Evolutionary conservation across 1,140 invertebrate genomes (phyloP).

Genomic region (Leptestheria dahalacensis): DNA sequence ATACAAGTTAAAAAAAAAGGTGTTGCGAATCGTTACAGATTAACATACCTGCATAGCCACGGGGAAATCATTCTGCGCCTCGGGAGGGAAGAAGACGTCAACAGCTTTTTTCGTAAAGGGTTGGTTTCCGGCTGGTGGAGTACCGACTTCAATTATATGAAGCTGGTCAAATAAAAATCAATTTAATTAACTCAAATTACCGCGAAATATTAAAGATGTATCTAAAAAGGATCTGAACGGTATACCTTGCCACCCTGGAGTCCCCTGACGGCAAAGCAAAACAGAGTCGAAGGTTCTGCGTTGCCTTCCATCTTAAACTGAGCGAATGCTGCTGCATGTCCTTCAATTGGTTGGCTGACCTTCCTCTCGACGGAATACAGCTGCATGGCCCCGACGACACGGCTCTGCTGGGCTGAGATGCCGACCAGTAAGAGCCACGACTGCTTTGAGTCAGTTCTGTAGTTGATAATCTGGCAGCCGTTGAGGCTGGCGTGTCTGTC

Average conservation of each 20-base stretch:
- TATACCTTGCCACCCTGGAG: slow-evolving; percentile 72
- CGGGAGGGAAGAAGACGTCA: slow-evolving; percentile 96
- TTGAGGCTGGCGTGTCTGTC: slow-evolving; percentile 91
- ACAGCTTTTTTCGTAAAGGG: slow-evolving; percentile 96
- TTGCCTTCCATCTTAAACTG: slow-evolving; percentile 95
- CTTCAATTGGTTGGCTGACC: slow-evolving; percentile 97
- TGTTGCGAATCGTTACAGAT: neutral
- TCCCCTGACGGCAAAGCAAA: slow-evolving; percentile 91
- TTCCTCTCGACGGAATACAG: slow-evolving; percentile 97
- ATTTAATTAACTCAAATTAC: neutral
- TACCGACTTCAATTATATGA: slow-evolving; percentile 97
- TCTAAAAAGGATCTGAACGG: no score
- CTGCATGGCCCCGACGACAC: slow-evolving; percentile 98
- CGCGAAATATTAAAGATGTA: no score
- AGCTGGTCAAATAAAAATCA: slow-evolving; percentile 28
- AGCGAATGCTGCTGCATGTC: slow-evolving; percentile 95
- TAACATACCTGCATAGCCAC: slow-evolving; percentile 87
- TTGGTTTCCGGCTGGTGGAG: slow-evolving; percentile 85
- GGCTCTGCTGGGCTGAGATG: slow-evolving; percentile 87
- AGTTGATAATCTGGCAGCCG: slow-evolving; percentile 98
- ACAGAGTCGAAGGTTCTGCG: slow-evolving; percentile 83
- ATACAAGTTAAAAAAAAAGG: neutral
- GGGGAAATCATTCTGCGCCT: slow-evolving; percentile 96
- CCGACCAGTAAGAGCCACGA: slow-evolving; percentile 93
- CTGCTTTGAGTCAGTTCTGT: slow-evolving; percentile 88